These are phyloP conservation scores for Polyboroides typus DNA, from an alignment of 2,797 vertebrate species.

Conservation along the genomic window DNA sequence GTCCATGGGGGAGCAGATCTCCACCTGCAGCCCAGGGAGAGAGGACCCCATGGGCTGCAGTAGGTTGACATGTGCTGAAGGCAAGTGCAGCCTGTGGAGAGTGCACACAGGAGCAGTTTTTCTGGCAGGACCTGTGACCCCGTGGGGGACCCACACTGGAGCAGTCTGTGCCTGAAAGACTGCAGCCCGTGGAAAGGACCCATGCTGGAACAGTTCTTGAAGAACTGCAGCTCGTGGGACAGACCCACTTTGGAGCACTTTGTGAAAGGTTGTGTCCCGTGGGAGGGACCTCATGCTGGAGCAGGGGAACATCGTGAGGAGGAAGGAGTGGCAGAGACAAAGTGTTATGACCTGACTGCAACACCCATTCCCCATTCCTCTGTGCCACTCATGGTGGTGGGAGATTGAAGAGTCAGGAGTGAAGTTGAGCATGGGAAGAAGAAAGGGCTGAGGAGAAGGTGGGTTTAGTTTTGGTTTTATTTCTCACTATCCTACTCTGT, in stretches of 20 bases:
- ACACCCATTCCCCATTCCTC: not conserved
- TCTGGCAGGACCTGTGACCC: not conserved
- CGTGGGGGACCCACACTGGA: accelerated
- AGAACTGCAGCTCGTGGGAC: not conserved
- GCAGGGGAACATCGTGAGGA: not conserved
- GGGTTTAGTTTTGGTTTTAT: not conserved
- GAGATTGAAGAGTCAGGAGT: not conserved
- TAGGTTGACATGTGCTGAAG: not conserved
- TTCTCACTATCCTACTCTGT: not conserved
- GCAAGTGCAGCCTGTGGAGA: not conserved
- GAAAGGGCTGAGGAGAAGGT: not conserved
- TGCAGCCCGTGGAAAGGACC: not conserved
- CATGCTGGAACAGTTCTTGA: not conserved
- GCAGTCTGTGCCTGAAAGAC: not conserved
- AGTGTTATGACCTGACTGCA: not conserved
- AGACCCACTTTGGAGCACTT: not conserved
- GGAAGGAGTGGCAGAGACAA: not conserved
- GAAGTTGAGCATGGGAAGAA: not conserved
- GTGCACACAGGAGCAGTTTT: not conserved
- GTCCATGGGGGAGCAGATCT: not conserved
- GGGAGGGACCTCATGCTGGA: not conserved
- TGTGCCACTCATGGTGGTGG: not conserved
- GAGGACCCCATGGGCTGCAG: not conserved
- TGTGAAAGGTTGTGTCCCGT: not conserved
- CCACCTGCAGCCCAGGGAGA: not conserved